Base-by-base conservation (phyloP, 2,797 vertebrate species). In the Phylloscopus collybita region DNA sequence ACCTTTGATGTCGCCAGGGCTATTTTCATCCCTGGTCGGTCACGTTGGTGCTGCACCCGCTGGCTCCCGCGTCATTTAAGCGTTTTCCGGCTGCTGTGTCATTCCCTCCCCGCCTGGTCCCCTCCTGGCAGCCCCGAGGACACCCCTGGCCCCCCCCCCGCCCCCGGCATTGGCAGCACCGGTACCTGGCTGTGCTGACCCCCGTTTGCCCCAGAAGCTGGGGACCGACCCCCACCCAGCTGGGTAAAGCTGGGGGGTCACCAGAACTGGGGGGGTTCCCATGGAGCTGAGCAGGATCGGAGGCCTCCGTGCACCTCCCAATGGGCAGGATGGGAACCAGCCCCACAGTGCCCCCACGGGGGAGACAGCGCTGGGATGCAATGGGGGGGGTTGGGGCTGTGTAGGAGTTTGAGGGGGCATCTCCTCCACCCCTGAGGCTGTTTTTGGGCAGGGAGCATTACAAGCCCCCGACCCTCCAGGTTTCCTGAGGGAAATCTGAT, bases 21-120 rank as follows among this genome's bases (percentile, higher is more conserved):
- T 95, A 94, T 95, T 96, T 96, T 95, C 85, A 85, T 92, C 92
- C 47, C 67, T 89, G 21, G 51, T 61, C 42, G 47, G 81, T 92
- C 91, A 91, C 85, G 71, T 62, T 89, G 90, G 66, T 45, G 40
- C 54, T 44, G 73, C 72, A 36, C 93, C 91, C 59, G 36, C 86
- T 84, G 86, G 70, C 94, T 80, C 62, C 66, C 23, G 3, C 57
- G 54, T 92, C 94, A 81, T 57, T 88, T 80, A 56, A 40, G 40
- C 3, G 3, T 66, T 84, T 66, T 78, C 70, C 5, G 61, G 40
- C 57, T 96, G 94, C 94, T 94, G 95, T 96, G 94, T 96, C 93
- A 96, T 95, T 69, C 76, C 42, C 49, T 36, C 56, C 65, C 30
- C 0, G 19, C 29, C 65, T 2, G 44, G 2, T 47, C 73, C 69